Evolutionary conservation across 2,888 invertebrate genomes (phyloP).

Genomic region (Drosophila kuntzei): DNA sequence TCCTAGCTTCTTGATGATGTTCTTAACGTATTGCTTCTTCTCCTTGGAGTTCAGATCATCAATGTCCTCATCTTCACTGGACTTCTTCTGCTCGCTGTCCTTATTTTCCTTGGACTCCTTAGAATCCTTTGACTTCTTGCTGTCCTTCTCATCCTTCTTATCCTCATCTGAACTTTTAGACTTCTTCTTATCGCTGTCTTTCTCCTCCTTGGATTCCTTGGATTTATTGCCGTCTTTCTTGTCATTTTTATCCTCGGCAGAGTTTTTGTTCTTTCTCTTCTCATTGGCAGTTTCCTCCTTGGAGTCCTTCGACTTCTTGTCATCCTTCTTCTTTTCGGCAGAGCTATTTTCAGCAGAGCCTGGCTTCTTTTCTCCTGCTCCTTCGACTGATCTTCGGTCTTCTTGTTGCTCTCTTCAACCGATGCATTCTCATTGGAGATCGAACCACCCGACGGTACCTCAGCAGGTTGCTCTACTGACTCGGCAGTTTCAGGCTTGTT

Average conservation of each 20-base stretch:
- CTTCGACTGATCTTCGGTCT: slow-evolving; percentile 39
- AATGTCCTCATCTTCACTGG: slow-evolving; percentile 45
- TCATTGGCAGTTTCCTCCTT: slow-evolving; percentile 44
- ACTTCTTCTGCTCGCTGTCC: slow-evolving; percentile 41
- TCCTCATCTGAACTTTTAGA: slow-evolving; percentile 38
- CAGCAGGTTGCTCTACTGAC: slow-evolving; percentile 54
- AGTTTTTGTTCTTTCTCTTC: slow-evolving; percentile 38
- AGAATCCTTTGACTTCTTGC: slow-evolving; percentile 43
- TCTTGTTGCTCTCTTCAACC: slow-evolving; percentile 60
- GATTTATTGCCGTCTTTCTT: slow-evolving; percentile 28
- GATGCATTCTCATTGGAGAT: slow-evolving; percentile 70
- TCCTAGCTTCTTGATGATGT: slow-evolving; percentile 69
- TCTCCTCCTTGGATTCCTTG: slow-evolving; percentile 34
- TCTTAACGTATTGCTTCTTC: slow-evolving; percentile 65
- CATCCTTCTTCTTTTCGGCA: slow-evolving; percentile 29
- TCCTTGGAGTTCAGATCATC: slow-evolving; percentile 62
- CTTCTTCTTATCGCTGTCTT: slow-evolving; percentile 32
- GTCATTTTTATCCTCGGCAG: slow-evolving; percentile 35
- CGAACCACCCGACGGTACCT: slow-evolving; percentile 33
- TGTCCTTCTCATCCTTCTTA: slow-evolving; percentile 32
- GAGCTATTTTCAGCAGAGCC: slow-evolving; percentile 28
- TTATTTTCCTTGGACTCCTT: slow-evolving; percentile 44
- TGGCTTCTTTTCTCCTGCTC: slow-evolving; percentile 45
- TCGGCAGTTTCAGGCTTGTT: slow-evolving; percentile 48
- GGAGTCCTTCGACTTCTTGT: slow-evolving; percentile 31